A percentile compares a stretch with the other conserved stretches of the same genome.
Conservation (phyloP, 2,113 vertebrate species). For the Muscicapa adusta region DNA sequence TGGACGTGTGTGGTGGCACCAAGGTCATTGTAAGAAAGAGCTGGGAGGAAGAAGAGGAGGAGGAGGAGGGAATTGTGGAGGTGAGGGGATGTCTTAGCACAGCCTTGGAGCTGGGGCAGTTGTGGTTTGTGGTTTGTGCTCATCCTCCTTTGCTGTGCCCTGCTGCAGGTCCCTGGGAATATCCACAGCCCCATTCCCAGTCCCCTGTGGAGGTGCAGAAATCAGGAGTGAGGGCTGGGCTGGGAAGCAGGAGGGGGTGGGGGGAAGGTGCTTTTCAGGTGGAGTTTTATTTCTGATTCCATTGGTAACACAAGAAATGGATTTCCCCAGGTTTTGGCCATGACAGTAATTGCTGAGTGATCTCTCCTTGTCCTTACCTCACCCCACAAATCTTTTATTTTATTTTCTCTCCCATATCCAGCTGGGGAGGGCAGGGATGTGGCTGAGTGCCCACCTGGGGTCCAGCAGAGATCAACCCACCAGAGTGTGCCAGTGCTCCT, state of each 20-base stretch:
- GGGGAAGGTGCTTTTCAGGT: background rate
- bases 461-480: background rate
- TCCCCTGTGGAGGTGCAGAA: background rate
- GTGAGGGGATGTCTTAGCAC: background rate
- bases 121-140: background rate
- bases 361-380: background rate
- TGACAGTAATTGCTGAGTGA: background rate
- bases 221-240: background rate
- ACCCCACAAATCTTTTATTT: background rate
- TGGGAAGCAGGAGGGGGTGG: background rate
- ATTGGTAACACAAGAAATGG: background rate
- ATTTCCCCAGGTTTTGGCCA: background rate
- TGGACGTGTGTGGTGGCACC: accelerated
- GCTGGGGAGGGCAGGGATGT: background rate
- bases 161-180: background rate
- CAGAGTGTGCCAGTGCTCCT: accelerated
- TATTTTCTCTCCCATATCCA: background rate
- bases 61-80: background rate
- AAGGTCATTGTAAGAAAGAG: background rate
- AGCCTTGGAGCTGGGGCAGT: background rate
- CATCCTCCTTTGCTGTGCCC: background rate
- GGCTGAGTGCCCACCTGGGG: background rate
- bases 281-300: background rate
- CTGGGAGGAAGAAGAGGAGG: background rate
- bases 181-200: background rate